phyloP scores from a whole-genome alignment of 2,797 vertebrate genomes.

The Channallabes apus region DNA sequence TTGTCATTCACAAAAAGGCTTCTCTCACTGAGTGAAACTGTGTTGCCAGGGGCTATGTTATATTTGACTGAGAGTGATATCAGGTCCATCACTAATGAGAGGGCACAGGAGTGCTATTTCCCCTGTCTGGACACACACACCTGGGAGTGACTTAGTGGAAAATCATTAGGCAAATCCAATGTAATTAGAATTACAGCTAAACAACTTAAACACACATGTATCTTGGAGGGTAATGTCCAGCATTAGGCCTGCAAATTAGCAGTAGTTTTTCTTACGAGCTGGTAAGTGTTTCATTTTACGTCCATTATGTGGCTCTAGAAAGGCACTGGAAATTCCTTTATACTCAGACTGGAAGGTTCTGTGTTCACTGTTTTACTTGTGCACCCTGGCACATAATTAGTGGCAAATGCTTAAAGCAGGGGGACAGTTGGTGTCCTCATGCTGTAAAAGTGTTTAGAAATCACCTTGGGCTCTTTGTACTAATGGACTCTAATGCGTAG shows the following conservation, averaged over 20 bases:
- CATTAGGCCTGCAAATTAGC: conserved; percentile 66
- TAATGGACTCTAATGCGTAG: conserved; percentile 36
- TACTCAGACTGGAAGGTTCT: conserved; percentile 28
- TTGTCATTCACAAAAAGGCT: conserved; percentile 21
- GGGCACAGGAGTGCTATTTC: conserved; percentile 48
- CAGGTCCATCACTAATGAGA: conserved; percentile 41
- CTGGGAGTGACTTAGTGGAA: conserved; percentile 66
- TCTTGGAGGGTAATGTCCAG: conserved; percentile 63
- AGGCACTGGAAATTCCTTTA: conserved; percentile 34
- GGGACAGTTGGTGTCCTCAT: conserved; percentile 41
- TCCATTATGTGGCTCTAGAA: conserved; percentile 33
- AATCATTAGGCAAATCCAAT: conserved; percentile 73
- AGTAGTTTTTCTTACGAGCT: conserved; percentile 62
- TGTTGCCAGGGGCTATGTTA: conserved; percentile 28
- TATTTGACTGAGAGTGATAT: conserved; percentile 36
- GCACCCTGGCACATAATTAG: conserved; percentile 38
- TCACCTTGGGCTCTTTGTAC: conserved; percentile 40
- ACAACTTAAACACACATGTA: conserved; percentile 55
- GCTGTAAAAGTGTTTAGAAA: conserved; percentile 47
- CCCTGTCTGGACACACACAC: conserved; percentile 58
- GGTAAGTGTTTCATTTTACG: conserved; percentile 51
- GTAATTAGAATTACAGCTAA: conserved; percentile 69
- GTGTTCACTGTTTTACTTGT: conserved; percentile 35
- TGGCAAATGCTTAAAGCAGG: conserved; percentile 35
- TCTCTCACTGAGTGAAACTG: conserved; percentile 2